Percentiles rank a stretch among this genome's conserved stretches.
Evolutionary conservation across 1,140 invertebrate genomes (phyloP).

Genomic region (Sminthurides bifidus): DNA sequence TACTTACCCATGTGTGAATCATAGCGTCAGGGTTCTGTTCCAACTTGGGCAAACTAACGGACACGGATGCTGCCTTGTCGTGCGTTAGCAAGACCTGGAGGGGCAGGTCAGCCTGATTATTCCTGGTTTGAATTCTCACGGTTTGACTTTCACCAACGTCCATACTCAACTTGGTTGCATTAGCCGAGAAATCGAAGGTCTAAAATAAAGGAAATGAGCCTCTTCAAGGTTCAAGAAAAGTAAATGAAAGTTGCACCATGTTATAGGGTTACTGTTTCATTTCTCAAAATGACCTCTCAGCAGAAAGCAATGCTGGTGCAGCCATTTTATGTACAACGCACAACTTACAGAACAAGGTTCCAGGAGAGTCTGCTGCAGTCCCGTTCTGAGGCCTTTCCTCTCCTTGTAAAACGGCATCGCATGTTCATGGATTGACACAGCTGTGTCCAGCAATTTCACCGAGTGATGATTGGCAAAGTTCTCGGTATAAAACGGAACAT

Average conservation of each 20-base stretch:
- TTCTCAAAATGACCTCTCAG: no score
- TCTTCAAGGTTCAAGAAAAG: no score
- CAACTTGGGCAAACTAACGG: neutral
- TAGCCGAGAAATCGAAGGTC: no score
- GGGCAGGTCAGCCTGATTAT: neutral
- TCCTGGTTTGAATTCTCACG: neutral
- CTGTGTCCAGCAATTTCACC: neutral
- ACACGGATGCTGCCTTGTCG: slow-evolving; percentile 3
- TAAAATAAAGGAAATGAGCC: no score
- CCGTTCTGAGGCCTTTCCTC: neutral
- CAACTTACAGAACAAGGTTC: neutral
- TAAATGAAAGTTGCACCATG: no score
- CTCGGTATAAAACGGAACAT: neutral
- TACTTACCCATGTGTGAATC: neutral
- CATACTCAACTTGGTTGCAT: no score
- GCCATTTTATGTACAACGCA: no score
- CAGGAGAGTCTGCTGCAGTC: neutral
- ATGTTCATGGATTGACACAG: neutral
- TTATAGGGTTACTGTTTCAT: no score
- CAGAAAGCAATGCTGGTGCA: no score
- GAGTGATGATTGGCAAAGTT: neutral
- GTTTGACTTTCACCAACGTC: slow-evolving; percentile 2
- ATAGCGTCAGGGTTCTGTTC: no score
- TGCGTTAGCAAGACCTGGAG: neutral
- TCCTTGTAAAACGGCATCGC: neutral